phyloP scores from a whole-genome alignment of 1,140 invertebrate genomes.

The Sycophila sp. region DNA sequence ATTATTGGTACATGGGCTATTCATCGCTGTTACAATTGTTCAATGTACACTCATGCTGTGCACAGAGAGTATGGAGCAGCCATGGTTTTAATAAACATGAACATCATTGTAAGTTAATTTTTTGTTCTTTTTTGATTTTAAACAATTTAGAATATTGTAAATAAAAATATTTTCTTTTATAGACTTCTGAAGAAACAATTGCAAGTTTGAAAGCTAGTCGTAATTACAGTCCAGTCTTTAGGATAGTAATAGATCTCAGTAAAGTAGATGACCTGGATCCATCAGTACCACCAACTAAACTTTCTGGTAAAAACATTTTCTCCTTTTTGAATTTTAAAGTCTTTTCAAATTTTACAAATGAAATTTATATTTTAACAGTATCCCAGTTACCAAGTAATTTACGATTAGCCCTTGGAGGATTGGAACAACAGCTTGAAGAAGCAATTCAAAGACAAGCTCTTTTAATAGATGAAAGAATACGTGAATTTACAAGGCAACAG shows the following conservation, averaged over 20 bases:
- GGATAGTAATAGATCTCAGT: conserved; percentile 57
- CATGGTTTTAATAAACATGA: conserved; percentile 62
- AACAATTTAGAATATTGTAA: neutral
- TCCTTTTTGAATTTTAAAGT: too few relatives aligned
- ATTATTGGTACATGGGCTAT: conserved; percentile 65
- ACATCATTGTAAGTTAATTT: conserved; percentile 63
- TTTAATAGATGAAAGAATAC: conserved; percentile 66
- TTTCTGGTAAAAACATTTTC: conserved; percentile 57
- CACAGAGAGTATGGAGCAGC: conserved; percentile 64
- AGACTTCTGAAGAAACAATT: conserved; percentile 58
- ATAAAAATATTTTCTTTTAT: conserved; percentile 22
- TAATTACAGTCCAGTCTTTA: conserved; percentile 61
- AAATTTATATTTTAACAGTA: conserved; percentile 40
- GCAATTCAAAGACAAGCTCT: conserved; percentile 61
- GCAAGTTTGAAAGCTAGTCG: conserved; percentile 53
- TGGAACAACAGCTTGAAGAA: conserved; percentile 66
- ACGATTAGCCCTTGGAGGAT: conserved; percentile 58
- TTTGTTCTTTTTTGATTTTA: neutral
- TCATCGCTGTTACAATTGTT: conserved; percentile 65
- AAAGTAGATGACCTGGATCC: conserved; percentile 51
- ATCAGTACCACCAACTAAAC: conserved; percentile 53
- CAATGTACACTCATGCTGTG: conserved; percentile 66
- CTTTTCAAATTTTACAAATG: neutral
- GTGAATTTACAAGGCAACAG: conserved; percentile 65
- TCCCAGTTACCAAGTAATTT: conserved; percentile 53